These are phyloP conservation scores for Tethea ocularis DNA, from an alignment of 2,888 invertebrate genomes.

Conservation along the genomic window DNA sequence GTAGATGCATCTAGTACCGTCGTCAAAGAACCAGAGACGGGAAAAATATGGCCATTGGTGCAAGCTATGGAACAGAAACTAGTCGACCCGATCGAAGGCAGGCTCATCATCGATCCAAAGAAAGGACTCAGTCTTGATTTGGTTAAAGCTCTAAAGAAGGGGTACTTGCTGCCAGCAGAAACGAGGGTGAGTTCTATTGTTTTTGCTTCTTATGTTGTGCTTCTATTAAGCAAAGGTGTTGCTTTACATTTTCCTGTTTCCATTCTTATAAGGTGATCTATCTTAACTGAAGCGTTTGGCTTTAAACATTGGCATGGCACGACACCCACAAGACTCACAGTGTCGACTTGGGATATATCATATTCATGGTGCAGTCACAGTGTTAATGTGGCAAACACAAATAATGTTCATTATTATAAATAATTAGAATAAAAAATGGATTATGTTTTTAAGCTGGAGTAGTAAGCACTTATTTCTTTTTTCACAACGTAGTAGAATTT, in stretches of 20 bases:
- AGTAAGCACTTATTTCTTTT: conserved; percentile 50
- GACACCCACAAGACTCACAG: conserved; percentile 66
- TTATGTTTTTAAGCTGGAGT: conserved; percentile 29
- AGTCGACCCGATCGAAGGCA: conserved; percentile 90
- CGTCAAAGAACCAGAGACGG: conserved; percentile 90
- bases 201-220: conserved; percentile 61
- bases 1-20: conserved; percentile 94
- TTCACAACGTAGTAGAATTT: conserved; percentile 35
- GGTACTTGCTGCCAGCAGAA: conserved; percentile 95
- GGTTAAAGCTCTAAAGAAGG: conserved; percentile 93
- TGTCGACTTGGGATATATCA: conserved; percentile 63
- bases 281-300: conserved; percentile 76
- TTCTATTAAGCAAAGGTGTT: conserved; percentile 77
- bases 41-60: conserved; percentile 89
- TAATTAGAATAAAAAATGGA: background rate
- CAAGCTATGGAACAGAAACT: conserved; percentile 89
- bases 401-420: conserved; percentile 12
- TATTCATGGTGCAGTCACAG: conserved; percentile 55
- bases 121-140: conserved; percentile 88
- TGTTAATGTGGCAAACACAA: conserved; percentile 60
- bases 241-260: conserved; percentile 75
- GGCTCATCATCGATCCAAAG: conserved; percentile 83
- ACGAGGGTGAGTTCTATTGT: conserved; percentile 91
- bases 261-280: conserved; percentile 73
- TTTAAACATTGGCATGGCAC: conserved; percentile 80